Base-by-base conservation (phyloP, 2,797 vertebrate species). In the Hyperoplus lanceolatus region DNA sequence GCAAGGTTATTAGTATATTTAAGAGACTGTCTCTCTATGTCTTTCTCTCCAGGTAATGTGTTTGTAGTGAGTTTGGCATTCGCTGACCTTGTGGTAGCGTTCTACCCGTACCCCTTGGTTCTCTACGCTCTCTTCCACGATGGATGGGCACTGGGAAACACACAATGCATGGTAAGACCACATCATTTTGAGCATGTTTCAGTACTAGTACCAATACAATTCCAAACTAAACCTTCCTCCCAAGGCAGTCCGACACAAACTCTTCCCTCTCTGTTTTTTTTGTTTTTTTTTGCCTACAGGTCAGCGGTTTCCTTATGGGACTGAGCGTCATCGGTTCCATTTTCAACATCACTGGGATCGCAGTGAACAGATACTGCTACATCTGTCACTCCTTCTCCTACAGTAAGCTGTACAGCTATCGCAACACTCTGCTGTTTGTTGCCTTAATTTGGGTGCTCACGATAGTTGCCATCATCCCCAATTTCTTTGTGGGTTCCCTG, bases 331-430 rank as follows among this genome's bases (percentile, higher is more conserved):
- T 96, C 9, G 95, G 96, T 14, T 97, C 96, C 58, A 96, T 96
- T 77, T 97, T 97, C 89, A 97, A 96, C 93, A 96, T 96, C 88
- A 96, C 95, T 0, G 95, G 93, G 39, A 96, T 97, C 11, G 96
- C 96, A 13, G 92, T 96, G 67, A 97, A 96, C 93, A 94, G 95
- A 78, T 97, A 97, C 88, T 96, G 95, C 93, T 96, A 96, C 84
- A 96, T 96, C 90, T 97, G 96, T 75, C 96, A 96, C 90, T 96
- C 94, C 3, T 93, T 96, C 79, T 92, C 93, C 84, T 97, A 96
- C 63, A 93, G 94, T 29, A 94, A 92, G 9, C 90, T 97, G 21
- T 96, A 96, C 94, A 96, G 94, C 86, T 94, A 91, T 80, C 93
- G 92, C 76, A 96, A 96, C 93, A 96, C 95, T 2, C 80, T 95